Conservation (phyloP, 1,140 invertebrate genomes). For the Eriocheir sinensis region DNA sequence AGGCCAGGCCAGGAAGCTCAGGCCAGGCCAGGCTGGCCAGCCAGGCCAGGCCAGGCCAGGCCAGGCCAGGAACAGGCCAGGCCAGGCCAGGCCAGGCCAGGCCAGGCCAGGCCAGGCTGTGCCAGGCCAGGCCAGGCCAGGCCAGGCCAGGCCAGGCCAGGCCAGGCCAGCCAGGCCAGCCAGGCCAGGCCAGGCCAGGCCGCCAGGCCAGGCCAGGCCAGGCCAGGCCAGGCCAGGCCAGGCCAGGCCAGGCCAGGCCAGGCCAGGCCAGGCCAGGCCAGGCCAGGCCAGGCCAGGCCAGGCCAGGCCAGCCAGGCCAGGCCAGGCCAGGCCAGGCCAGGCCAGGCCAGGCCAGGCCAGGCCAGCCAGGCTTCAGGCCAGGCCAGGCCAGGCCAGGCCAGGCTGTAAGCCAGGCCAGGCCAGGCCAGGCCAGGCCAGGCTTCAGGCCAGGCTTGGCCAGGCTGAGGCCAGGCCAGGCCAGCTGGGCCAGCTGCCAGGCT, state of each 20-base stretch:
- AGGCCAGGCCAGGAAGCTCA: not conserved
- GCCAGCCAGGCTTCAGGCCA: slow-evolving; percentile 72
- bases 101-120: slow-evolving; percentile 48
- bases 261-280: slow-evolving; percentile 31
- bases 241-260: slow-evolving; percentile 71
- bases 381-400: slow-evolving; percentile 78
- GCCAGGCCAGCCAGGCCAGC: slow-evolving; percentile 65
- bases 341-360: slow-evolving; percentile 58
- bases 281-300: slow-evolving; percentile 42
- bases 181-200: slow-evolving; percentile 71
- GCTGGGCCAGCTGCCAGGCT: slow-evolving; percentile 74
- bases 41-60: slow-evolving; percentile 71
- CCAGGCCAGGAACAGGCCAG: slow-evolving; percentile 54
- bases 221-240: slow-evolving; percentile 67
- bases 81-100: slow-evolving; percentile 61
- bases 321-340: slow-evolving; percentile 78
- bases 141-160: slow-evolving; percentile 53
- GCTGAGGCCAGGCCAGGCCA: slow-evolving; percentile 78
- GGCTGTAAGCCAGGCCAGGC: slow-evolving; percentile 77
- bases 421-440: slow-evolving; percentile 61
- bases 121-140: slow-evolving; percentile 33
- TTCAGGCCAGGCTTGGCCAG: slow-evolving; percentile 69
- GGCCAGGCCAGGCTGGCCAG: slow-evolving; percentile 72
- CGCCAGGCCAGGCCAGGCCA: slow-evolving; percentile 51
- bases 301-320: slow-evolving; percentile 77